Evolutionary conservation across 1,140 invertebrate species (phyloP), one percentile per base, ranked within the genome.

Genomic region (Drosophila hydei): DNA sequence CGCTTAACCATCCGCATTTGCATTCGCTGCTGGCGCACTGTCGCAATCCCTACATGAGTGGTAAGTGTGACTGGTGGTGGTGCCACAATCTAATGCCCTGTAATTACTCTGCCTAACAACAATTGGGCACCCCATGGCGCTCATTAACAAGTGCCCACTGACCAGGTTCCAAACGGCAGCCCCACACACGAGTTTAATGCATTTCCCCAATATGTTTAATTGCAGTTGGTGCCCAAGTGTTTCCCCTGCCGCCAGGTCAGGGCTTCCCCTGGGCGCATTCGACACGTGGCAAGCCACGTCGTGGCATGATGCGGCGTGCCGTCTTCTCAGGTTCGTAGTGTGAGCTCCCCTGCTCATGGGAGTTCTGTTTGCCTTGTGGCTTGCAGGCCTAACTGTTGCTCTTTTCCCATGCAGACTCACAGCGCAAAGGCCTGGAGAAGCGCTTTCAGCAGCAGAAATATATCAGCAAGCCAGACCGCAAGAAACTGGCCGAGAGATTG

Each of bases 391-490:
- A 50, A 83, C 38, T 63, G 36, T 54, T 62, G 30, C 40, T n/a
- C 25, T n/a, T 36, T 36, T 16, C 96, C 97, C 92, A 18, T 97
- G n/a, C 96, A 50, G 97, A 98, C 89, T 94, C 97, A 0, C 98
- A 99, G 90, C 92, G 98, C 52, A 97, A 98, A 77, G 98, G 98
- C 0, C 93, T 99, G 52, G 98, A 99, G 92, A 96, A 98, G 76
- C 92, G 97, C 78, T 99, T 99, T 92, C 97, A 98, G 91, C 94
- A 98, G n/a, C 98, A 99, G 92, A 99, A 99, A 92, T 99, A 99
- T 92, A 99, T 99, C 85, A 98, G 97, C 63, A 99, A 99, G 92
- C 98, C 98, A 0, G 98, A 99, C 92, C 94, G 98, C 87, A 97
- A 98, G 92, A 98, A 99, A 89, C 92, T 99, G 25, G 98, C 98